phyloP scores from a whole-genome alignment of 2,113 vertebrate species.

The Loxodonta africana region DNA sequence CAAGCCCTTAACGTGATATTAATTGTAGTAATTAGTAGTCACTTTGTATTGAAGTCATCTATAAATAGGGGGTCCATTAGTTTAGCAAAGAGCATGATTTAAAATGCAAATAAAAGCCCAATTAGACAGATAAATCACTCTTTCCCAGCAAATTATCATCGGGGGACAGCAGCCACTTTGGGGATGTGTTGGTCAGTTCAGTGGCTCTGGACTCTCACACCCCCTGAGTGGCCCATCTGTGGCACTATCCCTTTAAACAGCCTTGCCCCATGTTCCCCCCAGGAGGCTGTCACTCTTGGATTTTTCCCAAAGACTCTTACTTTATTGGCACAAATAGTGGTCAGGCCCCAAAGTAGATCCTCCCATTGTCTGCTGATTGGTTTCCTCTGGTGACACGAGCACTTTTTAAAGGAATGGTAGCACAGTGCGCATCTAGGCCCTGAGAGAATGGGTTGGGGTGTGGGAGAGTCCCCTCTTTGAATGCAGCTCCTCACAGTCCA shows the following conservation, averaged over 20 bases:
- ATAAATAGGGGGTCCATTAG: constrained; percentile 91
- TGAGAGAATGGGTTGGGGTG: background rate
- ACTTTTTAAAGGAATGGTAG: constrained; percentile 67
- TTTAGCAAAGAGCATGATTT: constrained; percentile 88
- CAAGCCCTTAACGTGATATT: constrained; percentile 89
- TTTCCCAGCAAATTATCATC: constrained; percentile 67
- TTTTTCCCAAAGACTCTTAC: background rate
- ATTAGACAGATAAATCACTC: constrained; percentile 82
- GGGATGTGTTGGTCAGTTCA: constrained; percentile 30
- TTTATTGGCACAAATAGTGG: background rate
- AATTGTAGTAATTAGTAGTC: constrained; percentile 93
- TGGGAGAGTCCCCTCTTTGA: background rate
- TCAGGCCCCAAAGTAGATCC: constrained; percentile 34
- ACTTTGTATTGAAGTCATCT: constrained; percentile 91
- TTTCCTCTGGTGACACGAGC: background rate
- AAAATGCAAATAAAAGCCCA: constrained; percentile 90
- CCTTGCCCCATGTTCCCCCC: background rate
- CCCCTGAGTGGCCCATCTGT: rapidly evolving
- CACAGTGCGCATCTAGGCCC: background rate
- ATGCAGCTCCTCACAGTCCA: background rate
- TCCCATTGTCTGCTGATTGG: constrained; percentile 65
- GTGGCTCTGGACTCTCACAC: background rate
- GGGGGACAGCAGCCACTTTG: background rate
- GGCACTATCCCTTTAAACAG: constrained; percentile 67
- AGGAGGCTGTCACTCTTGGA: constrained; percentile 3